These are phyloP conservation scores for Morphnarchus princeps DNA, from an alignment of 2,113 vertebrate genomes.

Conservation along the genomic window DNA sequence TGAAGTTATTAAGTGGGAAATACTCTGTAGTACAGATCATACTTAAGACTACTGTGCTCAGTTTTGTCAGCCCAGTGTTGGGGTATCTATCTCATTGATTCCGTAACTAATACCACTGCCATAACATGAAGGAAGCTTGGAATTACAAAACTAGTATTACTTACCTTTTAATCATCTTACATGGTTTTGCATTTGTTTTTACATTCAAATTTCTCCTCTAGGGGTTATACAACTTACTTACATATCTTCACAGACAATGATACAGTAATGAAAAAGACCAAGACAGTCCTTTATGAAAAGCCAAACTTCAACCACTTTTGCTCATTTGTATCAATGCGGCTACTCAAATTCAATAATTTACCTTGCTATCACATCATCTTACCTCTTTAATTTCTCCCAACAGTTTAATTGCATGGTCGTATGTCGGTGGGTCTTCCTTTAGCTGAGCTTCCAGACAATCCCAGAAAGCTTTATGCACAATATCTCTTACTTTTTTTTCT, in stretches of 20 bases:
- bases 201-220: neutral
- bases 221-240: neutral
- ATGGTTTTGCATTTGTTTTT: neutral
- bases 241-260: neutral
- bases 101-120: neutral
- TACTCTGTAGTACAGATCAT: neutral
- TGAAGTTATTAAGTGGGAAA: neutral
- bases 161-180: neutral
- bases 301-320: neutral
- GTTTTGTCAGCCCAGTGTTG: neutral
- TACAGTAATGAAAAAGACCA: neutral
- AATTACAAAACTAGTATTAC: neutral
- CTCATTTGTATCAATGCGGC: neutral
- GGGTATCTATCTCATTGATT: neutral
- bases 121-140: neutral
- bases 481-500: constrained; percentile 89
- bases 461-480: constrained; percentile 97
- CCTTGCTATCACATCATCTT: neutral
- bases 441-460: constrained; percentile 89
- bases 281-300: neutral
- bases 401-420: constrained; percentile 78
- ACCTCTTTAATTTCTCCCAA: constrained; percentile 84
- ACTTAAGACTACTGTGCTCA: neutral
- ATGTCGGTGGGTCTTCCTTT: constrained; percentile 83
- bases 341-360: neutral